A percentile compares a stretch with the other conserved stretches of the same genome.
phyloP scores from a whole-genome alignment of 2,113 vertebrate genomes.

The Etheostoma spectabile region DNA sequence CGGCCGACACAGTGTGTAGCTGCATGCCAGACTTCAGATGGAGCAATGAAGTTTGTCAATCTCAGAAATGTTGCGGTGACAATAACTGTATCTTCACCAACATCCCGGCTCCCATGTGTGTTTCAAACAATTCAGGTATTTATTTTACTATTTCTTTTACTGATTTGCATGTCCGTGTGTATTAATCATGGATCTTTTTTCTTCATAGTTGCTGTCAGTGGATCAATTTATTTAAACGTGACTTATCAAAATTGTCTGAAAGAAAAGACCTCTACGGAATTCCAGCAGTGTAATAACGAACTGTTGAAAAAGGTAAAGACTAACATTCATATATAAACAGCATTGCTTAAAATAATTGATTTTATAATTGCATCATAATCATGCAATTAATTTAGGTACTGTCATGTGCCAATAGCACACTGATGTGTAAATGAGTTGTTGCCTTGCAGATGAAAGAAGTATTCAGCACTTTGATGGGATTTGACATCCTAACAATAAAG shows the following conservation, averaged over 20 bases:
- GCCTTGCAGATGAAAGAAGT: constrained; percentile 54
- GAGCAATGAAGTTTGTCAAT: constrained; percentile 20
- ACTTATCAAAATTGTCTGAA: fast-evolving
- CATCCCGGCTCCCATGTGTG: neutral
- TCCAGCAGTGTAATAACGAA: fast-evolving
- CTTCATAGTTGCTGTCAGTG: constrained; percentile 39
- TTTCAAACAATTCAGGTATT: constrained; percentile 53
- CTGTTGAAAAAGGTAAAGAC: neutral
- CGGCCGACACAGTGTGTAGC: fast-evolving
- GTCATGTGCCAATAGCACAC: neutral
- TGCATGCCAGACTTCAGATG: neutral
- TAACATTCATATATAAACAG: neutral
- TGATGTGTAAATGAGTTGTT: neutral
- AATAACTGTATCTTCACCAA: fast-evolving
- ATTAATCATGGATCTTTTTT: neutral
- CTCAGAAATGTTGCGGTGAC: neutral
- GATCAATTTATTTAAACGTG: fast-evolving
- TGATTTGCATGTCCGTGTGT: neutral
- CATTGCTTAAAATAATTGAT: neutral
- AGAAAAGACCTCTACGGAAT: fast-evolving
- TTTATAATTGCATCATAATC: neutral
- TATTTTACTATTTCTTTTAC: neutral
- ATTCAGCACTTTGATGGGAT: constrained; percentile 69
- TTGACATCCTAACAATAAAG: constrained; percentile 49
- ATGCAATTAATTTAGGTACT: neutral